Conservation (phyloP, 2,888 invertebrate species). For the Cheiracanthium punctorium region DNA sequence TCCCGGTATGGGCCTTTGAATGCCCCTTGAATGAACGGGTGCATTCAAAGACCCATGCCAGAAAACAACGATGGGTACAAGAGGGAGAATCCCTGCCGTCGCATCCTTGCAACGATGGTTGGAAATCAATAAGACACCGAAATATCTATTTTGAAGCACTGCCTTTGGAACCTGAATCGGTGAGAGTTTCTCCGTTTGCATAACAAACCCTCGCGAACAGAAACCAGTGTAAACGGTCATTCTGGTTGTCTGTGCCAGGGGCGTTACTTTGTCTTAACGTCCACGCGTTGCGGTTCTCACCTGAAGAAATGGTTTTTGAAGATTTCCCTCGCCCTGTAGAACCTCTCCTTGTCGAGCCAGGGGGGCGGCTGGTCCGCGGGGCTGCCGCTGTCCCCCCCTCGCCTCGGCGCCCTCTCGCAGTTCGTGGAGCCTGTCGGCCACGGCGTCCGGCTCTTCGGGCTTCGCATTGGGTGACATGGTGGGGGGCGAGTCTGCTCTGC, state of each 20-base stretch:
- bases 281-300: slow-evolving; percentile 26
- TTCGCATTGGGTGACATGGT: slow-evolving; percentile 65
- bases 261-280: background rate
- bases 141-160: no score
- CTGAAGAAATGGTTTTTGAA: slow-evolving; percentile 70
- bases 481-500: background rate
- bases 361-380: slow-evolving; percentile 57
- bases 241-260: background rate
- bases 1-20: no score
- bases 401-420: slow-evolving; percentile 54
- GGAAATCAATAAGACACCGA: no score
- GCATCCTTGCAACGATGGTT: no score
- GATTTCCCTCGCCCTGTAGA: slow-evolving; percentile 67
- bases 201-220: no score
- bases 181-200: no score
- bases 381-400: slow-evolving; percentile 54
- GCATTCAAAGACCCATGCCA: no score
- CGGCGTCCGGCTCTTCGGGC: slow-evolving; percentile 43
- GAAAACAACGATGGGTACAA: no score
- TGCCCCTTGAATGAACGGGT: no score
- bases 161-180: no score
- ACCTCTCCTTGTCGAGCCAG: slow-evolving; percentile 68
- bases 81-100: no score
- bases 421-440: slow-evolving; percentile 31
- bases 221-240: no score